Conservation (phyloP, 2,888 invertebrate genomes). For the Chesias legatella region DNA sequence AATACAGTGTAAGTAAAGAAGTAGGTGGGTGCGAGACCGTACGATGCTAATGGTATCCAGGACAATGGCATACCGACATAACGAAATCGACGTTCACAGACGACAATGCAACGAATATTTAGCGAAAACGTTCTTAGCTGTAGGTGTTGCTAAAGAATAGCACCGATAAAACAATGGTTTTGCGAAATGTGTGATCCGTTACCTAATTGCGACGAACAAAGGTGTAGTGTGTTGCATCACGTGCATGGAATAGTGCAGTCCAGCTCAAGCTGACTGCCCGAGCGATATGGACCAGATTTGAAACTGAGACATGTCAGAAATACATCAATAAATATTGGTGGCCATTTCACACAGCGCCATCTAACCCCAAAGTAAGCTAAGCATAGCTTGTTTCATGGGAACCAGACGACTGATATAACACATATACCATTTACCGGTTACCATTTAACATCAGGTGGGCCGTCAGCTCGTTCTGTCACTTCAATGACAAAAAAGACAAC, state of each 20-base stretch:
- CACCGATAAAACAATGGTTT: constrained; percentile 20
- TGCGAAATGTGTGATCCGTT: constrained; percentile 25
- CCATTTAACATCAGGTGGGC: no score
- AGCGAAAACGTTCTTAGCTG: constrained; percentile 3
- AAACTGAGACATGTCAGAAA: no score
- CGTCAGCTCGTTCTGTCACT: no score
- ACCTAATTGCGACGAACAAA: constrained; percentile 24
- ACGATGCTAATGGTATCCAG: constrained; percentile 1
- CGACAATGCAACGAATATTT: background rate
- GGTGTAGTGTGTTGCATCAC: constrained; percentile 19
- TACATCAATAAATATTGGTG: no score
- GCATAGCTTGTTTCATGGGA: no score
- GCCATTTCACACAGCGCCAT: no score
- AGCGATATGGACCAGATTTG: background rate
- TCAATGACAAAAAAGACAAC: no score
- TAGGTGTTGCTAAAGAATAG: constrained; percentile 10
- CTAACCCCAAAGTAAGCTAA: no score
- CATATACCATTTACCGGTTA: no score
- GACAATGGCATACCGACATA: background rate
- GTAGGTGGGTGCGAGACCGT: background rate
- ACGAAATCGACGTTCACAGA: background rate
- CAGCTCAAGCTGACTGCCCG: background rate
- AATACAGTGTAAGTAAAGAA: background rate
- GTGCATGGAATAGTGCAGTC: constrained; percentile 10
- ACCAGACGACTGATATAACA: no score